Evolutionary conservation across 2,113 vertebrate genomes (phyloP).

Genomic region (Bufo gargarizans): DNA sequence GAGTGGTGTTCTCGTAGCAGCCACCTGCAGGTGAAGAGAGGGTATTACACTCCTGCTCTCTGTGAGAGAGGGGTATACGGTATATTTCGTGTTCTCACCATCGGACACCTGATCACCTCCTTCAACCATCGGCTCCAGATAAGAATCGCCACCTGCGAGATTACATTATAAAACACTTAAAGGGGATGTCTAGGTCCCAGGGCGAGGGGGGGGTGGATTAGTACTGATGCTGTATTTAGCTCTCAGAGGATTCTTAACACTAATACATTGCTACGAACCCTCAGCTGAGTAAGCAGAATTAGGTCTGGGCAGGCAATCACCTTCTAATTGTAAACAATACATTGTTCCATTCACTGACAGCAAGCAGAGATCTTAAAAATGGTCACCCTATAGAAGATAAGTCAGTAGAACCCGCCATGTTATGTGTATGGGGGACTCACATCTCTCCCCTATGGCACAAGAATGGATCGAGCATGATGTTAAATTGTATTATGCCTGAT

Average conservation of each 20-base stretch:
- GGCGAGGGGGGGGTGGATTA: not conserved
- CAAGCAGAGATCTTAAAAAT: no score
- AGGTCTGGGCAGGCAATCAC: no score
- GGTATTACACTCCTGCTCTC: not conserved
- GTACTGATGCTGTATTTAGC: not conserved
- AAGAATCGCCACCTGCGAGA: slow-evolving; percentile 28
- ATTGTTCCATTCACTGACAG: no score
- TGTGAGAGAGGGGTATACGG: not conserved
- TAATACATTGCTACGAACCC: not conserved
- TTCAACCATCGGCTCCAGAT: slow-evolving; percentile 22
- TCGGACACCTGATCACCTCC: slow-evolving; percentile 13
- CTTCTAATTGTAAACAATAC: no score
- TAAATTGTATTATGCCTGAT: no score
- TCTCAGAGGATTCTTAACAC: not conserved
- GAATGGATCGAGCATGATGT: no score
- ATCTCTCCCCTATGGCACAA: no score
- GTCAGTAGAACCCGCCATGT: no score
- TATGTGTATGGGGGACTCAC: no score
- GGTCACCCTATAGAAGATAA: no score
- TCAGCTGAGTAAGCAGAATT: not conserved
- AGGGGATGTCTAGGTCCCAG: not conserved
- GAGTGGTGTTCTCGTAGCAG: slow-evolving; percentile 4
- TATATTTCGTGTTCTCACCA: slow-evolving; percentile 8
- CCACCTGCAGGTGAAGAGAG: not conserved
- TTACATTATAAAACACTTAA: not conserved